These are phyloP conservation scores for Dolichopus griseipennis DNA, from an alignment of 2,888 invertebrate genomes.

Conservation along the genomic window DNA sequence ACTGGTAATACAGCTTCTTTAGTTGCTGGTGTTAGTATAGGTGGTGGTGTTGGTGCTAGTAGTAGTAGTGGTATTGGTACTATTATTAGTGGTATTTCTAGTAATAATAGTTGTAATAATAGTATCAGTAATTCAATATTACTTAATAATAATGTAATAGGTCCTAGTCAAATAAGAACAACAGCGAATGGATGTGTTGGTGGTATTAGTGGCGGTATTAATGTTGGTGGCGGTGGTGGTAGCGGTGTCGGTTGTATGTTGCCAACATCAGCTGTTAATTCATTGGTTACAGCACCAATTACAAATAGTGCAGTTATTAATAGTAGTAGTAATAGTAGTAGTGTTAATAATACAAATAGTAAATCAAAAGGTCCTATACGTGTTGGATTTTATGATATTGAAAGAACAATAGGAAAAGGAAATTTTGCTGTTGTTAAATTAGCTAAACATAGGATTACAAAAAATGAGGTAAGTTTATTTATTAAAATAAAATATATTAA, in stretches of 20 bases:
- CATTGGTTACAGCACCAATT: not conserved
- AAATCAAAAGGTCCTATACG: constrained; percentile 62
- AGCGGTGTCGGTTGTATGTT: not conserved
- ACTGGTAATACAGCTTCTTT: not conserved
- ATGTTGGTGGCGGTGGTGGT: not conserved
- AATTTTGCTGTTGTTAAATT: constrained; percentile 99
- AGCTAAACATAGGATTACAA: constrained; percentile 94
- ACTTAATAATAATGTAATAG: not conserved
- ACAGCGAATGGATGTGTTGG: constrained; percentile 22
- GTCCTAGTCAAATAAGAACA: constrained; percentile 13
- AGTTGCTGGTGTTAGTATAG: not conserved
- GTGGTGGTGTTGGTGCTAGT: constrained; percentile 14
- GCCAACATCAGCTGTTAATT: constrained; percentile 3
- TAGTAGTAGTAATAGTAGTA: not conserved
- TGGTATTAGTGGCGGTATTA: constrained; percentile 13
- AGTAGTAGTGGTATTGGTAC: not conserved
- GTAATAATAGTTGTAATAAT: not conserved
- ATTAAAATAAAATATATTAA: too few relatives aligned
- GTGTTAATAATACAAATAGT: constrained; percentile 23
- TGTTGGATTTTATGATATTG: constrained; percentile 97
- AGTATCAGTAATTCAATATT: not conserved
- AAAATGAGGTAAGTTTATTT: constrained; percentile 77
- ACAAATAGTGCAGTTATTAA: constrained; percentile 8
- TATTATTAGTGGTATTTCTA: not conserved
- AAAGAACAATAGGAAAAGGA: constrained; percentile 95